Base-by-base conservation (phyloP, 2,888 invertebrate genomes). In the Gisinianus flammeolus region DNA sequence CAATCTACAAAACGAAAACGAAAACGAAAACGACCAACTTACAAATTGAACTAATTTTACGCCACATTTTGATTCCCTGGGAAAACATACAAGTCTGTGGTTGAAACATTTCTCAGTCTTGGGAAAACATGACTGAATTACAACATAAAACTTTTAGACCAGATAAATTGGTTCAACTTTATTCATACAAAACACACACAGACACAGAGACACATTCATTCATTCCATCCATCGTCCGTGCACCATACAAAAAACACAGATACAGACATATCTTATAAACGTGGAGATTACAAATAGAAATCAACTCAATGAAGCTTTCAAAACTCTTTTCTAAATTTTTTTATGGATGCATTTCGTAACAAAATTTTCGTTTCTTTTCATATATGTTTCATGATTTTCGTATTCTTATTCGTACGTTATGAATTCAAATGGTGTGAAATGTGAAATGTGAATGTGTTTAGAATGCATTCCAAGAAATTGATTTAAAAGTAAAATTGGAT, bases 31-130 rank as follows among this genome's bases (percentile, higher is more conserved):
- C 35, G 26, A 70, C 3, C 35, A 73, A 35, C 66, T 62, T 31
- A 68, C 70, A 71, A 76, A 79, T 76, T 79, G 71, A 56, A 75
- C 79, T 79, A 79, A 79, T 79, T 79, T 79, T 76, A 70, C 79
- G 79, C 76, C 70, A 44, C 52, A 64, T 33, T n/a, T n/a, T n/a
- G n/a, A 12, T 16, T 64, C 62, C 31, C 58, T 73, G 73, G 52
- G 73, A 73, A 73, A 73, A 56, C 33, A 72, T 22, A 58, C 58
- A 58, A 56, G 19, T 33, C 26, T 71, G 71, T 28, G 71, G 71
- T 71, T 30, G 54, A 56, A n/a, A n/a, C 22, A 26, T 71, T 68
- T 71, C 71, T 71, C 71, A 71, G 24, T 5, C n/a, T n/a, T 28
- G 28, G 28, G 71, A 71, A 71, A 71, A 71, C 22, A 26, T 33